phyloP scores from a whole-genome alignment of 2,797 vertebrate genomes.

The Karalla daura region DNA sequence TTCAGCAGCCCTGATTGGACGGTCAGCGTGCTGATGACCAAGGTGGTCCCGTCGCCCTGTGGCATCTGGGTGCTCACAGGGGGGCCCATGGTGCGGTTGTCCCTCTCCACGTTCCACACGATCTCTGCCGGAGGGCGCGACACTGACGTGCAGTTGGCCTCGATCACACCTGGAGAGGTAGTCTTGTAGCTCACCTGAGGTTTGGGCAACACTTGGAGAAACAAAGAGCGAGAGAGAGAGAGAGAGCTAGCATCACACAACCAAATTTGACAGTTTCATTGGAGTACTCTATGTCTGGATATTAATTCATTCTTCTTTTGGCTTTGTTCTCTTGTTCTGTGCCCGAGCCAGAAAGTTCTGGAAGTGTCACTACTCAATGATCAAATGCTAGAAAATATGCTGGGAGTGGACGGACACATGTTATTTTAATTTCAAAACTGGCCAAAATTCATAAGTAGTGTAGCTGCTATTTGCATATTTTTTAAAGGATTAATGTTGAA shows the following conservation, averaged over 20 bases:
- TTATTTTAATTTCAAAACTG: neutral
- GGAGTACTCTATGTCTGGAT: neutral
- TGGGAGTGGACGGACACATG: neutral
- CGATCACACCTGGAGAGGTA: slow-evolving; percentile 81
- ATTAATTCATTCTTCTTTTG: neutral
- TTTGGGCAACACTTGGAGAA: slow-evolving; percentile 83
- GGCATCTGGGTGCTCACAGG: slow-evolving; percentile 60
- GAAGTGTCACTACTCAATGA: neutral
- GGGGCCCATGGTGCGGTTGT: slow-evolving; percentile 83
- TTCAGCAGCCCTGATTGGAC: slow-evolving; percentile 82
- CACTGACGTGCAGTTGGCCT: slow-evolving; percentile 84
- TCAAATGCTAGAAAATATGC: neutral
- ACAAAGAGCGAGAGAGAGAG: neutral
- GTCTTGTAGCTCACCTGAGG: slow-evolving; percentile 87
- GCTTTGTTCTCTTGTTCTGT: neutral
- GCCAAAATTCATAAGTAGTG: neutral
- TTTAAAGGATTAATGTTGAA: slow-evolving; percentile 3
- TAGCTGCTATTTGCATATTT: neutral
- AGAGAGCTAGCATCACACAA: neutral
- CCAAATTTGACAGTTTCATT: neutral
- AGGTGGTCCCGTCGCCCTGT: slow-evolving; percentile 82
- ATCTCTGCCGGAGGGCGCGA: slow-evolving; percentile 83
- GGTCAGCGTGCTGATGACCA: slow-evolving; percentile 82
- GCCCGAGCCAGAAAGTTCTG: neutral
- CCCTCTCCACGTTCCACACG: slow-evolving; percentile 85